Conservation (phyloP, 1,140 invertebrate species). For the Ectropis grisescens region DNA sequence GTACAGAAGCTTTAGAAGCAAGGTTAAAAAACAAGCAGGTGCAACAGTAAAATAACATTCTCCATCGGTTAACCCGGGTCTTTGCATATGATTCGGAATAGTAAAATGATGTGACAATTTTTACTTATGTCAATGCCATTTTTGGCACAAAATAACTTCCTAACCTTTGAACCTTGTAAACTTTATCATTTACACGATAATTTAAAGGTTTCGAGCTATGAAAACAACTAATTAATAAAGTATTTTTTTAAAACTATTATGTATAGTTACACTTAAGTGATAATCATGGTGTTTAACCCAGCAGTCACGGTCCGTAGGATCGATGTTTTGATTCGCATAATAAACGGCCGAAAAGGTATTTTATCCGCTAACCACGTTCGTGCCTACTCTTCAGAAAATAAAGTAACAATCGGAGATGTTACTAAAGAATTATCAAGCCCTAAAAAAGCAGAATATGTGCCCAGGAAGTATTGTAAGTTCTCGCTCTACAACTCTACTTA, state of each 20-base stretch:
- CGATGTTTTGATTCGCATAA: conserved; percentile 62
- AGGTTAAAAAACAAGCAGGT: too few relatives aligned
- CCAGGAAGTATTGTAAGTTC: conserved; percentile 85
- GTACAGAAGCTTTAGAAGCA: too few relatives aligned
- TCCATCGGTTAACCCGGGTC: too few relatives aligned
- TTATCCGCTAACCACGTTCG: conserved; percentile 43
- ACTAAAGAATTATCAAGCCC: conserved; percentile 75
- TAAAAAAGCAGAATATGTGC: conserved; percentile 84
- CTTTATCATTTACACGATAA: conserved; percentile 9
- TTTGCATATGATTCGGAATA: too few relatives aligned
- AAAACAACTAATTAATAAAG: too few relatives aligned
- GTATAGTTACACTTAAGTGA: too few relatives aligned
- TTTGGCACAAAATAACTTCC: background rate
- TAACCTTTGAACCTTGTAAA: conserved; percentile 18
- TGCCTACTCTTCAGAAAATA: conserved; percentile 60
- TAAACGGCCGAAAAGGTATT: conserved; percentile 43
- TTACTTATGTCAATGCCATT: background rate
- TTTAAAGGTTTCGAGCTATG: conserved; percentile 8
- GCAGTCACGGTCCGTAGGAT: conserved; percentile 51
- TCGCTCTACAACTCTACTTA: conserved; percentile 18
- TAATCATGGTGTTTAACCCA: conserved; percentile 37
- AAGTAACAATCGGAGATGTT: conserved; percentile 83
- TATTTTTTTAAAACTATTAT: too few relatives aligned
- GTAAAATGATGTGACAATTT: background rate
- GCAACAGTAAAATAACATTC: too few relatives aligned